Percentiles rank a stretch among this genome's conserved stretches.
phyloP scores from a whole-genome alignment of 2,113 vertebrate species.

The Oreochromis niloticus region DNA sequence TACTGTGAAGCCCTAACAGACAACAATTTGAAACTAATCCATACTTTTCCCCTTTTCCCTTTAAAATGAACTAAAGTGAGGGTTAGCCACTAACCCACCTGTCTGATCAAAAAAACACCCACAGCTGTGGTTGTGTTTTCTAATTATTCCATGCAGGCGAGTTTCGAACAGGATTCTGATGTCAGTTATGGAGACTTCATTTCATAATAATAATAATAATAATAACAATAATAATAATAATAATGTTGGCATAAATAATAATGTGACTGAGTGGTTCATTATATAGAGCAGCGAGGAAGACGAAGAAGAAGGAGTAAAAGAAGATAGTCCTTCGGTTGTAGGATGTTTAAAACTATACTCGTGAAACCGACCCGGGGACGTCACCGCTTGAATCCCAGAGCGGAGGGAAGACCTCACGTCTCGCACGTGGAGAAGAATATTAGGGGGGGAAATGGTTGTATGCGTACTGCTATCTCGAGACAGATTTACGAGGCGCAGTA shows the following conservation, averaged over 20 bases:
- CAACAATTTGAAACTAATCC: neutral
- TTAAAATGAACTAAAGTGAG: neutral
- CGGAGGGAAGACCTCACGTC: conserved; percentile 38
- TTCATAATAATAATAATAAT: neutral
- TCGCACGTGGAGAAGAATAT: conserved; percentile 27
- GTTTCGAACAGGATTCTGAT: neutral
- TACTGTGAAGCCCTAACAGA: neutral
- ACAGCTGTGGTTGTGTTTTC: neutral
- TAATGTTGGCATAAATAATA: neutral
- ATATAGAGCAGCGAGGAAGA: neutral
- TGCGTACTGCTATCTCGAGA: conserved; percentile 62
- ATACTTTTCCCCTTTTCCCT: neutral
- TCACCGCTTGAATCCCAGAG: neutral
- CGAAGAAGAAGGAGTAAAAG: neutral
- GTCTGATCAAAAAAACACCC: neutral
- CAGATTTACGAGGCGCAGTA: conserved; percentile 91
- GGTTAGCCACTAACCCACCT: neutral
- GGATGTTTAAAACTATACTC: neutral
- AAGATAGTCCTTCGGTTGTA: neutral
- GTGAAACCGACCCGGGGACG: neutral
- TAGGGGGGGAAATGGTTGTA: conserved; percentile 26
- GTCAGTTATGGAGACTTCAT: neutral
- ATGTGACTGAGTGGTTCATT: neutral
- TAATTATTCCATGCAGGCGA: neutral
- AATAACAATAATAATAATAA: neutral